phyloP scores from a whole-genome alignment of 53 echinoderm and acorn worm genomes.

The Hippasteria phrygiana region DNA sequence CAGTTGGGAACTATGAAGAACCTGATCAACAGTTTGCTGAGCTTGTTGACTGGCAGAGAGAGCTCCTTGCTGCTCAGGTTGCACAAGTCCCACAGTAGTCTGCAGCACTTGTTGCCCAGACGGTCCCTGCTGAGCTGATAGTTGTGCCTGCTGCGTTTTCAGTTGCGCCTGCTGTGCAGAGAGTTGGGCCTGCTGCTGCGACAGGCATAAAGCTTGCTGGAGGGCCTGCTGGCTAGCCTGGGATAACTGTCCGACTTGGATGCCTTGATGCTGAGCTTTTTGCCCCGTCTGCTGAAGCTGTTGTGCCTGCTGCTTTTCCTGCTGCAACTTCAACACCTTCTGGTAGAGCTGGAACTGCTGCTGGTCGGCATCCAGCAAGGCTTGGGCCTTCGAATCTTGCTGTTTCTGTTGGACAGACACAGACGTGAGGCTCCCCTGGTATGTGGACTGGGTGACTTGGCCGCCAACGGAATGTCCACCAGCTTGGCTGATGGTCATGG shows the following conservation, averaged over 20 bases:
- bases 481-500: conserved; percentile 57
- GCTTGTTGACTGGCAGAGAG: conserved; percentile 15
- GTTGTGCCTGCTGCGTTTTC: conserved; percentile 17
- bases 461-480: conserved; percentile 19
- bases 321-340: conserved; percentile 47
- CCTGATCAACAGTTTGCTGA: conserved; percentile 24
- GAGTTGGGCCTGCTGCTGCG: conserved; percentile 49
- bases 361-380: conserved; percentile 34
- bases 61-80: conserved; percentile 34
- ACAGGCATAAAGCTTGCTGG: conserved; percentile 44
- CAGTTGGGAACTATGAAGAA: conserved; percentile 28
- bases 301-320: conserved; percentile 49
- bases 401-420: conserved; percentile 46
- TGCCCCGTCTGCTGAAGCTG: conserved; percentile 6
- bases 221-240: conserved; percentile 48
- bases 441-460: conserved; percentile 35
- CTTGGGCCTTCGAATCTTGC: conserved; percentile 39
- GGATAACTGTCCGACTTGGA: conserved; percentile 3
- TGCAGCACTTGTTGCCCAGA: conserved; percentile 28
- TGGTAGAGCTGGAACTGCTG: conserved; percentile 58
- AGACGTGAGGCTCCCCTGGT: conserved; percentile 19
- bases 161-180: conserved; percentile 34
- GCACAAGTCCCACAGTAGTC: conserved; percentile 5
- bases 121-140: background rate
- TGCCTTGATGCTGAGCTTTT: background rate